A percentile compares a stretch with the other conserved stretches of the same genome.
phyloP scores from a whole-genome alignment of 2,113 vertebrate species.

The Bagarius yarrelli region DNA sequence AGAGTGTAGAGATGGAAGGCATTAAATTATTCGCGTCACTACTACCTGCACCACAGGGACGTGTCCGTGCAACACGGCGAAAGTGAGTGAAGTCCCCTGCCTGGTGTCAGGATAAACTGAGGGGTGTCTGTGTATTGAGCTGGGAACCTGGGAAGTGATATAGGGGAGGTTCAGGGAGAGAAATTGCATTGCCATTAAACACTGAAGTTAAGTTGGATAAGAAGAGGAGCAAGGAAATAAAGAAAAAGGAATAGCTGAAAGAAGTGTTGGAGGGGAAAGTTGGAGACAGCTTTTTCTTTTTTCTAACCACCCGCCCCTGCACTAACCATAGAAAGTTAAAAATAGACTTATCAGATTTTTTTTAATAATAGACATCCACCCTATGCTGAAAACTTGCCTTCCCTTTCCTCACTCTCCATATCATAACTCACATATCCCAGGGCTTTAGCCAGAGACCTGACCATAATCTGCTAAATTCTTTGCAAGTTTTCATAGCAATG shows the following conservation, averaged over 20 bases:
- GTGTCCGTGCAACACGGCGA: conserved; percentile 99
- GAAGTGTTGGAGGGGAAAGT: conserved; percentile 31
- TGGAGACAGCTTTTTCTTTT: conserved; percentile 28
- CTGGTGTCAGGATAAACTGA: conserved; percentile 98
- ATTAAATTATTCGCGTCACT: conserved; percentile 66
- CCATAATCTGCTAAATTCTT: conserved; percentile 35
- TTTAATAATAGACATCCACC: conserved; percentile 2
- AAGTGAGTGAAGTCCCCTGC: conserved; percentile 98
- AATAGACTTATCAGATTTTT: conserved; percentile 18
- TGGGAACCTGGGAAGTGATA: conserved; percentile 95
- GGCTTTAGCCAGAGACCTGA: conserved; percentile 40
- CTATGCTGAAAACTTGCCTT: conserved; percentile 29
- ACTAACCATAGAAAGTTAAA: conserved; percentile 24
- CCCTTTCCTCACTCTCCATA: conserved; percentile 23
- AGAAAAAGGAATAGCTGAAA: conserved; percentile 30
- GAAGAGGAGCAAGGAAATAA: conserved; percentile 41
- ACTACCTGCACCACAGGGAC: conserved; percentile 98
- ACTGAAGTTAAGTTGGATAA: conserved; percentile 39
- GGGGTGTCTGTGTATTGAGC: conserved; percentile 98
- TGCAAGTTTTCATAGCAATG: conserved; percentile 43
- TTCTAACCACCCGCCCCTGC: conserved; percentile 11
- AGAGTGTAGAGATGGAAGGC: conserved; percentile 66
- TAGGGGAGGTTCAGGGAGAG: conserved; percentile 74
- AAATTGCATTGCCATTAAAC: conserved; percentile 65
- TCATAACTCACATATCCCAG: conserved; percentile 2